Base-by-base conservation (phyloP, 2,113 vertebrate genomes). In the Passer montanus region DNA sequence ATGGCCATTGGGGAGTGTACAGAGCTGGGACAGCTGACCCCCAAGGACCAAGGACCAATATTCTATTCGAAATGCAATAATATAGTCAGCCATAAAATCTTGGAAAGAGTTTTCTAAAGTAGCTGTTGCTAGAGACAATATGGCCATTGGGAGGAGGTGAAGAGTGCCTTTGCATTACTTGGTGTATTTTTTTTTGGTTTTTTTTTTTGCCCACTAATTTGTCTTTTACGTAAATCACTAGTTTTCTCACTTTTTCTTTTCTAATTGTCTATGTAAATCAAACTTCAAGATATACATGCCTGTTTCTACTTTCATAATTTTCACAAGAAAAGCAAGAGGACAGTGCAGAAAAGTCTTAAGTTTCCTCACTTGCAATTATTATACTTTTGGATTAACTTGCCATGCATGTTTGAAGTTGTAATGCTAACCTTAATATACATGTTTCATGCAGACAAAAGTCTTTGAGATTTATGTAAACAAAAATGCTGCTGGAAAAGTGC, bases 261-360 rank as follows among this genome's bases (percentile, higher is more conserved):
- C 24, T 24, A 75, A 15, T 60, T 44, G 3, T 16, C 9, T 8
- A 18, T 28, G 13, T 43, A 68, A 73, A 64, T 37, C 10, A 31
- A 39, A 30, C 56, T 64, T 56, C 0, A 0, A 85, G 18, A 39
- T 23, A 41, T 15, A 66, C 6, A 16, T 28, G 21, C 1, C 4
- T 81, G 28, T 90, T 18, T 44, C 4, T 72, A 7, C 6, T 63
- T 84, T 50, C 10, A 35, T 64, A 19, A 28, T 73, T 66, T 69
- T 82, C 24, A 33, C 10, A 75, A 74, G 37, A 76, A 79, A 28
- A 76, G 33, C 13, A 74, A 74, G 20, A n/a, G 18, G 21, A 46
- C 5, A 60, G 8, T 23, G 14, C 18, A 75, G 9, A 35, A 10
- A 64, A 74, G 11, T 60, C 59, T 52, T 56, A 59, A 33, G 11